These are phyloP conservation scores for Arrhamphus sclerolepis DNA, from an alignment of 2,797 vertebrate genomes.

Conservation along the genomic window DNA sequence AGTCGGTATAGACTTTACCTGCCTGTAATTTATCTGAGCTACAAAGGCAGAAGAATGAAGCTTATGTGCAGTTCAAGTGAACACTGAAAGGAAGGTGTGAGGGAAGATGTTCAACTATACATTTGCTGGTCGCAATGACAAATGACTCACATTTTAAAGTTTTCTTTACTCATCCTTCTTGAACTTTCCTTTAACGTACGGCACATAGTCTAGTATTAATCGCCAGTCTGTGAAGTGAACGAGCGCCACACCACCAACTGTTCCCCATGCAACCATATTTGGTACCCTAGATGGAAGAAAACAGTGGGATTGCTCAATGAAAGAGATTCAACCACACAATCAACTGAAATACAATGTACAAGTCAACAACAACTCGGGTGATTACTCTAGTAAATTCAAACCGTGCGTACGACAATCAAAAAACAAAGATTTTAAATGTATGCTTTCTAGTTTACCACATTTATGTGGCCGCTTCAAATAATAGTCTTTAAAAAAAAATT, in stretches of 20 bases:
- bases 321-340: background rate
- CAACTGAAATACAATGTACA: background rate
- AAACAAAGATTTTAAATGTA: too few relatives aligned
- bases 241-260: slow-evolving; percentile 79
- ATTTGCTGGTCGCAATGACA: background rate
- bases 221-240: slow-evolving; percentile 92
- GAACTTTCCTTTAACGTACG: slow-evolving; percentile 90
- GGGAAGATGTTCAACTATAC: background rate
- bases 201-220: slow-evolving; percentile 90
- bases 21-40: slow-evolving; percentile 9
- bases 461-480: too few relatives aligned
- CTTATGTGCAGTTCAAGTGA: too few relatives aligned
- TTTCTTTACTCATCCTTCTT: slow-evolving; percentile 77
- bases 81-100: background rate
- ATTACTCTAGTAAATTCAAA: background rate
- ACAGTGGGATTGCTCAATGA: background rate
- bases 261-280: slow-evolving; percentile 83
- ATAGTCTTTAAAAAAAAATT: too few relatives aligned
- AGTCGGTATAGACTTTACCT: slow-evolving; percentile 3
- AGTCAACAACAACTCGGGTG: background rate
- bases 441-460: too few relatives aligned
- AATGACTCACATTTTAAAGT: slow-evolving; percentile 55
- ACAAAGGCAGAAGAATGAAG: background rate
- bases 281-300: slow-evolving; percentile 81
- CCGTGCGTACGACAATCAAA: too few relatives aligned